A percentile compares a stretch with the other conserved stretches of the same genome.
These are phyloP conservation scores for Cephus rjabovi DNA, from an alignment of 2,888 invertebrate species.

Conservation along the genomic window DNA sequence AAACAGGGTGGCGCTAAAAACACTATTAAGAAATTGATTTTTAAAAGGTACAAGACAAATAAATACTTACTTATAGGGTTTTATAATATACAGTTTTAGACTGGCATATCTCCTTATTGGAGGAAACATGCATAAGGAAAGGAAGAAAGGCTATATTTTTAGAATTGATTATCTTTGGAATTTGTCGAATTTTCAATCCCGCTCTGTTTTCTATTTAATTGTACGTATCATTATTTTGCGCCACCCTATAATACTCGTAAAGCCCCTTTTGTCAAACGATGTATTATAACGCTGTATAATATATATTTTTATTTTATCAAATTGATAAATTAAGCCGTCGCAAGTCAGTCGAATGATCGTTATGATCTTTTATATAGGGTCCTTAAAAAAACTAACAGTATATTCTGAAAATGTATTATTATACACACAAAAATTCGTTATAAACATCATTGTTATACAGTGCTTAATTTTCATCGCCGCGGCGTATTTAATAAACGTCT, in stretches of 20 bases:
- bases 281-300: not conserved
- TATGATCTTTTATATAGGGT: not conserved
- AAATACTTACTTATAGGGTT: not conserved
- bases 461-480: not conserved
- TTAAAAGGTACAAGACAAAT: not conserved
- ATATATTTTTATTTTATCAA: not conserved
- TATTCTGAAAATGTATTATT: not conserved
- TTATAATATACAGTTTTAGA: not conserved
- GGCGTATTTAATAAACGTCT: not conserved
- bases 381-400: not conserved
- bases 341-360: not conserved
- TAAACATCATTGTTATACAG: not conserved
- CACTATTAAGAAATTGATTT: not conserved
- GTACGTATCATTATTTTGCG: not conserved
- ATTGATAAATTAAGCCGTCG: not conserved
- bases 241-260: not conserved
- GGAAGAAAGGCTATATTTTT: not conserved
- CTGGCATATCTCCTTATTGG: too few species aligned
- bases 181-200: not conserved
- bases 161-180: not conserved
- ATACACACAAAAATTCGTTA: not conserved
- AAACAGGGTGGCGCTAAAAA: not conserved
- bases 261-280: not conserved
- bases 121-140: too few species aligned
- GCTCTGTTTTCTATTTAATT: not conserved